phyloP scores from a whole-genome alignment of 2,113 vertebrate genomes.

The Empidonax traillii region DNA sequence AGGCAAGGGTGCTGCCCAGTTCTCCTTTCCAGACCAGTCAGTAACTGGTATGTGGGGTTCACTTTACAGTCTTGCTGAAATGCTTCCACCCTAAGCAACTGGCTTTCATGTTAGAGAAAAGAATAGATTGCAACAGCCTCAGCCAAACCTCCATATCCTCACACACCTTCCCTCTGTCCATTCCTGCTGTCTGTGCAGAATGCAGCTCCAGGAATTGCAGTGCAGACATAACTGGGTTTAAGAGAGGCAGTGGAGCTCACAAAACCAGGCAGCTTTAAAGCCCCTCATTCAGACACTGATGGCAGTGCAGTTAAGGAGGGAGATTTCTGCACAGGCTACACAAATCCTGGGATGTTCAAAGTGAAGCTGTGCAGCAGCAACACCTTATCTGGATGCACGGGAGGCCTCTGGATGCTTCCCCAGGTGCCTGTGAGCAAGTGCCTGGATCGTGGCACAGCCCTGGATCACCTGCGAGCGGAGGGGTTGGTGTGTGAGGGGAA shows the following conservation, averaged over 20 bases:
- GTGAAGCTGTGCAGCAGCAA: background rate
- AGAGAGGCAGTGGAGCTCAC: background rate
- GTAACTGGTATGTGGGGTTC: background rate
- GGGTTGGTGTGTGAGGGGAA: background rate
- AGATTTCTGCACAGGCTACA: background rate
- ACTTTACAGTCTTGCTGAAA: background rate
- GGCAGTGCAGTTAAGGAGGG: background rate
- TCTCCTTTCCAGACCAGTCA: background rate
- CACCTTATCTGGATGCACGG: background rate
- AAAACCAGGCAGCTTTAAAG: background rate
- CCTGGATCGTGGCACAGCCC: background rate
- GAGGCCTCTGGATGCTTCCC: background rate
- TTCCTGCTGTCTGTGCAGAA: background rate
- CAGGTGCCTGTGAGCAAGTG: background rate
- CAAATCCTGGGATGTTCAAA: background rate
- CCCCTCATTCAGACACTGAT: background rate
- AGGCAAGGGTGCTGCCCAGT: background rate
- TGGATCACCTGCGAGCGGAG: rapidly evolving
- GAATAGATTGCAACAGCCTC: background rate
- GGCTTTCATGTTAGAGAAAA: background rate
- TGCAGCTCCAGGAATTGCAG: background rate
- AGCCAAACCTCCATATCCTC: background rate
- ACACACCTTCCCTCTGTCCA: background rate
- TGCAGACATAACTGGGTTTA: background rate
- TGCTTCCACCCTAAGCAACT: background rate